Base-by-base conservation (phyloP, 1,140 invertebrate species). In the Goniozus legneri region DNA sequence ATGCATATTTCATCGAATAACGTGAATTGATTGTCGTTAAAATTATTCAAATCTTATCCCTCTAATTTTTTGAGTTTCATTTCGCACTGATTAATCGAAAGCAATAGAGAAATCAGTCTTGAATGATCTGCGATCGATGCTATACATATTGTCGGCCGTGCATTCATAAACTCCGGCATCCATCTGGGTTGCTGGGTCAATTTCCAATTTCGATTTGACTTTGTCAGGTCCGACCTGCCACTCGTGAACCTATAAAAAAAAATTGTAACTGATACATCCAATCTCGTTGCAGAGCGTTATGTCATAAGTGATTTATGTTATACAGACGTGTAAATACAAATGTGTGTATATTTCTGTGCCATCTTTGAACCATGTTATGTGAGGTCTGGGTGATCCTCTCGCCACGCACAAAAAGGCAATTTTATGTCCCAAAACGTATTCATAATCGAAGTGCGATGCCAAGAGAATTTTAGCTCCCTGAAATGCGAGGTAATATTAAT, bases 351-450 rank as follows among this genome's bases (percentile, higher is more conserved):
- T 86, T 70, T 95, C 91, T 13, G 86, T 84, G 8, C 91, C 91
- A 75, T 95, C 91, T 71, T 95, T 95, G 65, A 90, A 93, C 91
- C 91, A 94, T 7, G 90, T 93, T 30, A 94, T 92, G 22, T 91
- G 87, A 0, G 90, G 90, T 34, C 89, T 76, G 2, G 91, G 92
- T 48, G 82, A 83, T 12, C 92, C 92, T 64, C 84, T 85, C 1
- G 92, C 92, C 12, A 90, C 85, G 67, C 92, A 95, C 13, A 95
- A 75, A 61, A 95, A 95, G 2, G 87, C 87, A 41, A 95, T 93
- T 75, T 95, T 95, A 70, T 95, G 91, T 3, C 92, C 92, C 52
- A 95, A 67, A 22, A 91, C 87, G 73, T 94, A 95, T 80, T 94
- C 91, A 75, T 89, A 85, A 76, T 95, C 92, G 74, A 95, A 95